Evolutionary conservation across 2,797 vertebrate species (phyloP).

Genomic region (Sebastes cheni): DNA sequence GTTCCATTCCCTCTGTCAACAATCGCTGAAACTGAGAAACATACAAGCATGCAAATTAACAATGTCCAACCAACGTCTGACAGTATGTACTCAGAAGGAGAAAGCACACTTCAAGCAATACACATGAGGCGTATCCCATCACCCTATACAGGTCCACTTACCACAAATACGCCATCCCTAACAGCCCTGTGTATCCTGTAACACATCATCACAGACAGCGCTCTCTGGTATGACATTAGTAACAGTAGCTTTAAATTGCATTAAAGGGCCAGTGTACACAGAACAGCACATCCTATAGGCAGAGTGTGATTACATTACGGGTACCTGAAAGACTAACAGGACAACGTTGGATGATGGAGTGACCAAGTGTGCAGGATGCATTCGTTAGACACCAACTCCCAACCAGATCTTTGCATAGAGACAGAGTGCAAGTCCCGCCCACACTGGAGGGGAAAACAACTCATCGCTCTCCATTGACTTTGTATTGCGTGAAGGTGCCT

Average conservation of each 20-base stretch:
- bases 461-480: no score
- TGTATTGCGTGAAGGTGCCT: no score
- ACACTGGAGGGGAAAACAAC: no score
- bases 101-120: neutral
- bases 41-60: neutral
- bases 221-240: neutral
- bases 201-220: slow-evolving; percentile 19
- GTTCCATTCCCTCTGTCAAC: neutral
- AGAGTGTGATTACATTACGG: slow-evolving; percentile 22
- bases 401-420: neutral
- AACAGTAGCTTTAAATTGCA: slow-evolving; percentile 32
- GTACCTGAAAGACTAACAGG: neutral
- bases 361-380: neutral
- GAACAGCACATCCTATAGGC: slow-evolving; percentile 21
- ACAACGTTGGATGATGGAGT: slow-evolving; percentile 2
- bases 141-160: slow-evolving; percentile 14
- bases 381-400: neutral
- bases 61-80: neutral
- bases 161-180: slow-evolving; percentile 6
- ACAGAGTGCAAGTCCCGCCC: no score
- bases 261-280: slow-evolving; percentile 28
- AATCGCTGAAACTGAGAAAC: neutral
- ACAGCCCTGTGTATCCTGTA: slow-evolving; percentile 34
- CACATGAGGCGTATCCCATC: neutral
- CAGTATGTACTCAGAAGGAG: neutral